These are phyloP conservation scores for Lasiurus cinereus DNA, from an alignment of 2,113 vertebrate species.

Conservation along the genomic window DNA sequence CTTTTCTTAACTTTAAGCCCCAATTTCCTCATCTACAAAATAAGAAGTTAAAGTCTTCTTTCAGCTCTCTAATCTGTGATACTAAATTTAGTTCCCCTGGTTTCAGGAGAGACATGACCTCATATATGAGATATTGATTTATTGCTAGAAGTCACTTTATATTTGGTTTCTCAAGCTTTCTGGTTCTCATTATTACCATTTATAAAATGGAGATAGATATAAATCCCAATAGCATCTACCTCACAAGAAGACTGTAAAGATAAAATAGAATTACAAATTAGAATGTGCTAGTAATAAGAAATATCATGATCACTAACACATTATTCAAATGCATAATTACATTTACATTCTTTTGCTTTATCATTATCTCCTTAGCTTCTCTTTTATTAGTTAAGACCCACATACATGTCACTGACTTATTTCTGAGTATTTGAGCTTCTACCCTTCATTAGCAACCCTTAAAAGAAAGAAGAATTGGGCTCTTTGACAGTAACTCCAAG, in stretches of 20 bases:
- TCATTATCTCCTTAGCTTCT: background rate
- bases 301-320: background rate
- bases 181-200: background rate
- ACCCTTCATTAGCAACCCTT: background rate
- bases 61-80: background rate
- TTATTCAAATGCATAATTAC: background rate
- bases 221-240: background rate
- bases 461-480: background rate
- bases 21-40: background rate
- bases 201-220: conserved; percentile 19
- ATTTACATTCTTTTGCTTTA: background rate
- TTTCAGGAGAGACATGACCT: background rate
- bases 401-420: background rate
- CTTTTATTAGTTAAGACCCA: background rate
- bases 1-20: conserved; percentile 8
- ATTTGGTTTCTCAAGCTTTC: conserved; percentile 43
- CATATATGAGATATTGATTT: background rate
- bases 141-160: conserved; percentile 29
- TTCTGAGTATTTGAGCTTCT: background rate
- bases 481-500: background rate
- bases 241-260: background rate
- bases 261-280: background rate
- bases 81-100: conserved; percentile 28
- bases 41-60: background rate
- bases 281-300: background rate